phyloP scores from a whole-genome alignment of 2,797 vertebrate species.

The Etheostoma nigrum region DNA sequence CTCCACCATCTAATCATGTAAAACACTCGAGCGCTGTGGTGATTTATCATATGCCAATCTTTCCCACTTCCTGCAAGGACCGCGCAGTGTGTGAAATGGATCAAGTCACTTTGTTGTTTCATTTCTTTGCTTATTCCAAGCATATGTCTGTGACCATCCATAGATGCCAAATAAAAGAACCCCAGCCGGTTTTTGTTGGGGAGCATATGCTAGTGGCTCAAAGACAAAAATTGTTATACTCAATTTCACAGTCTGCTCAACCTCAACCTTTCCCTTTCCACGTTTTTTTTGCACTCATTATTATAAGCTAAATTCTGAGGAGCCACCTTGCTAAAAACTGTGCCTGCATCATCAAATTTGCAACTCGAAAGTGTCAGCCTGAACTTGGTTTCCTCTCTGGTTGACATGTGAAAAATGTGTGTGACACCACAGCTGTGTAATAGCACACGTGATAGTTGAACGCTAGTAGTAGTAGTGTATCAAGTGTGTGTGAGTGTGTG shows the following conservation, averaged over 20 bases:
- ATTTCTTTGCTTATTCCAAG: conserved; percentile 27
- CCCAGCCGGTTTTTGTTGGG: conserved; percentile 21
- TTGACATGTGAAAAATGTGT: conserved; percentile 18
- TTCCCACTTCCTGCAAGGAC: conserved; percentile 47
- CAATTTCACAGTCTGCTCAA: conserved; percentile 5
- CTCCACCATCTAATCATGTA: conserved; percentile 68
- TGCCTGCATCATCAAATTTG: conserved; percentile 9
- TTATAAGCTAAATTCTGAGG: conserved; percentile 18
- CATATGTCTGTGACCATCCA: conserved; percentile 20
- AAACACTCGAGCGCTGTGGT: conserved; percentile 53
- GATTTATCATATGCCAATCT: conserved; percentile 71
- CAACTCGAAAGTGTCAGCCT: not conserved
- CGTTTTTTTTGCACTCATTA: not conserved
- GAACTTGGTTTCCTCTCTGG: conserved; percentile 21
- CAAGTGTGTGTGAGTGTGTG: conserved; percentile 26
- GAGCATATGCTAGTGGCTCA: conserved; percentile 13
- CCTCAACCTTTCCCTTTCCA: conserved; percentile 1
- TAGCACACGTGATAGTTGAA: conserved; percentile 19
- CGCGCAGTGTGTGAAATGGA: conserved; percentile 45
- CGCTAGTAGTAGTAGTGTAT: not conserved
- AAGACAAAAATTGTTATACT: not conserved
- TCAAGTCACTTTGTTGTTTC: conserved; percentile 32
- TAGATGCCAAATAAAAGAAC: conserved; percentile 34
- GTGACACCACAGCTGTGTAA: conserved; percentile 24
- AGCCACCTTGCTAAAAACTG: not conserved